Conservation (phyloP, 2,113 vertebrate species). For the Columbina picui region DNA sequence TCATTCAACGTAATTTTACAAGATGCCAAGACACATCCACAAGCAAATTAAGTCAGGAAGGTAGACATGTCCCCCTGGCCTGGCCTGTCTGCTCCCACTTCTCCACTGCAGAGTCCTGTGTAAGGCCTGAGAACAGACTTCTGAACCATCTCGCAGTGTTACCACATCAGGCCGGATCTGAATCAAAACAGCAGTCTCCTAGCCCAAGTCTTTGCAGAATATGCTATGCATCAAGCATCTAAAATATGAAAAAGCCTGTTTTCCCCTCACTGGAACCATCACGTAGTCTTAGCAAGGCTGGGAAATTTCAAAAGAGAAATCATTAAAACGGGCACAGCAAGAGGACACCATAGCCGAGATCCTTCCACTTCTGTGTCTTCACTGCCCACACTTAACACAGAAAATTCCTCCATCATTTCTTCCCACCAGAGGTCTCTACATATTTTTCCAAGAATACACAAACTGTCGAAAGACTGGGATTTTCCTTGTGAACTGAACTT, state of each 20-base stretch:
- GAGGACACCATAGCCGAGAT: background rate
- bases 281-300: background rate
- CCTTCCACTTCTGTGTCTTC: background rate
- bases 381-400: background rate
- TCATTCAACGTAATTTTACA: accelerated
- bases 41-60: background rate
- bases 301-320: background rate
- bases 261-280: background rate
- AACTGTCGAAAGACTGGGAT: background rate
- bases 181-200: background rate
- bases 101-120: background rate
- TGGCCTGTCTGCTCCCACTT: background rate
- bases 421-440: background rate
- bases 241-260: background rate
- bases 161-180: accelerated
- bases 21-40: background rate
- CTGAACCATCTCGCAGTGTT: background rate
- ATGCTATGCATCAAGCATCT: background rate
- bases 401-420: background rate
- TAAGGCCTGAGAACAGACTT: background rate
- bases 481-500: background rate
- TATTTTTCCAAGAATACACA: background rate
- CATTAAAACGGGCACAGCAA: background rate
- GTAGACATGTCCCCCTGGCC: background rate
- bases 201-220: accelerated